Percentiles rank a stretch among this genome's conserved stretches.
Conservation (phyloP, 2,797 vertebrate genomes). For the Pyrrhura leucotis region DNA sequence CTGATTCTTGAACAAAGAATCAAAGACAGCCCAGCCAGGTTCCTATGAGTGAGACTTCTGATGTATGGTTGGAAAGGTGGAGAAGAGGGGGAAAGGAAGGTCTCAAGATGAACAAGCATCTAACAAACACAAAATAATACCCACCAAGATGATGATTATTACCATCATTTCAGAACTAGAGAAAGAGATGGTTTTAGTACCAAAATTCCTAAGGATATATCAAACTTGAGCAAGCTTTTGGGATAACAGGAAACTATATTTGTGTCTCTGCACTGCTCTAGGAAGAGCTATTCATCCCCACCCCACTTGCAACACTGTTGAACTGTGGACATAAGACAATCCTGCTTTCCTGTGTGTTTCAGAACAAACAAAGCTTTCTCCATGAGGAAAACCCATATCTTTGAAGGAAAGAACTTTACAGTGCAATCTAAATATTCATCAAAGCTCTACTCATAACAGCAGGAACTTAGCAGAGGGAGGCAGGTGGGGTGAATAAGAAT, state of each 20-base stretch:
- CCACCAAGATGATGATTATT: neutral
- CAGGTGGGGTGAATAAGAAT: conserved; percentile 52
- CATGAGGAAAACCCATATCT: conserved; percentile 13
- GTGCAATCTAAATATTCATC: conserved; percentile 50
- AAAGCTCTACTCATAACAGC: conserved; percentile 48
- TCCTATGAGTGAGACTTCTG: neutral
- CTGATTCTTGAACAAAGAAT: neutral
- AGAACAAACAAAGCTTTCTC: conserved; percentile 17
- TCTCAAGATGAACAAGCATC: neutral
- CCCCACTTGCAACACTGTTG: neutral
- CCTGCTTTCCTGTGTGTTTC: neutral
- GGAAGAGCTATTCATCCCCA: neutral
- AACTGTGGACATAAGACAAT: neutral
- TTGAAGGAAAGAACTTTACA: conserved; percentile 47
- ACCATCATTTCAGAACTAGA: neutral
- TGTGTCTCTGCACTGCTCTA: neutral
- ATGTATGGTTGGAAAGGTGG: neutral
- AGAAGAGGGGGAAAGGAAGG: neutral
- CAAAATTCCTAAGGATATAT: neutral
- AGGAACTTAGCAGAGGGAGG: conserved; percentile 38
- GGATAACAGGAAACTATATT: neutral
- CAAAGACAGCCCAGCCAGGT: neutral
- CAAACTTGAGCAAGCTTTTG: neutral
- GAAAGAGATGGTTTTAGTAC: neutral
- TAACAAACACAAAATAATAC: neutral